Percentiles rank a stretch among this genome's conserved stretches.
These are phyloP conservation scores for Anisognathus igniventris DNA, from an alignment of 2,797 vertebrate species.

Conservation along the genomic window DNA sequence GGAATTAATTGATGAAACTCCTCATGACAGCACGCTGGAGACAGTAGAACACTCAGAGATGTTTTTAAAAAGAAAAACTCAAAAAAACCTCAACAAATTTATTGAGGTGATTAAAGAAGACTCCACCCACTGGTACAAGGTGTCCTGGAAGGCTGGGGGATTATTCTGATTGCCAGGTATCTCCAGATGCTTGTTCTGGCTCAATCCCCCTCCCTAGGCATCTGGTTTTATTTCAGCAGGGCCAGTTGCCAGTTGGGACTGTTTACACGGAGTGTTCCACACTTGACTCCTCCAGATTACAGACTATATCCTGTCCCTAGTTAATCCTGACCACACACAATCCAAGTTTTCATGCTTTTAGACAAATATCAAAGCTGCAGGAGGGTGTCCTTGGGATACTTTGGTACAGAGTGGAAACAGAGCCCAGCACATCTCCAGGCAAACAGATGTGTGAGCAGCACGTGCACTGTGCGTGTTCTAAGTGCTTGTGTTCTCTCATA, in stretches of 20 bases:
- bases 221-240: slow-evolving; percentile 48
- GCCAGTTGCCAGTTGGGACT: slow-evolving; percentile 36
- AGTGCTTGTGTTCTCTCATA: neutral
- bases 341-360: slow-evolving; percentile 24
- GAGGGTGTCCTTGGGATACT: slow-evolving; percentile 16
- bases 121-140: neutral
- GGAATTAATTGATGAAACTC: neutral
- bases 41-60: neutral
- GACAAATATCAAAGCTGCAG: slow-evolving; percentile 47
- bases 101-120: neutral
- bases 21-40: neutral
- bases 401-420: neutral
- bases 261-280: slow-evolving; percentile 23
- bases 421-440: neutral
- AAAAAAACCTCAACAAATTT: neutral
- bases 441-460: neutral
- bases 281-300: slow-evolving; percentile 36
- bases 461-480: neutral
- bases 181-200: slow-evolving; percentile 16
- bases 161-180: slow-evolving; percentile 3
- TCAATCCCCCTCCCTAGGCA: neutral
- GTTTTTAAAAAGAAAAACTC: neutral
- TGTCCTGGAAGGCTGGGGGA: neutral
- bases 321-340: slow-evolving; percentile 58
- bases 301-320: slow-evolving; percentile 51